phyloP scores from a whole-genome alignment of 2,888 invertebrate genomes.

The Panopea generosa region DNA sequence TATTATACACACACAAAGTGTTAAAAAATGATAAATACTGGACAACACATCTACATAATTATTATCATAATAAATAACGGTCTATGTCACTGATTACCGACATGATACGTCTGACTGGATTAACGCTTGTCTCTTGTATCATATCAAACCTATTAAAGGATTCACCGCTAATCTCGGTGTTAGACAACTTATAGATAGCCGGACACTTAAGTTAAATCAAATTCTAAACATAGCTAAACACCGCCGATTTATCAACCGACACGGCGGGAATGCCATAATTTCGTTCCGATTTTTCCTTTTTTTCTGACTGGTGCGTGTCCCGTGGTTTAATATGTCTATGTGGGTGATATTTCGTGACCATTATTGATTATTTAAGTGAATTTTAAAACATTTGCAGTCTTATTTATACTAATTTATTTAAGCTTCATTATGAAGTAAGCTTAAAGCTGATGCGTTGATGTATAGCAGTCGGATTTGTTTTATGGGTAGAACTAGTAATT shows the following conservation, averaged over 20 bases:
- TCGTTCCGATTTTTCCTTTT: not conserved
- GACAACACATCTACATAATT: no score
- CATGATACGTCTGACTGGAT: constrained; percentile 40
- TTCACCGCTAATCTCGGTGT: constrained; percentile 49
- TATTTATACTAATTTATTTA: no score
- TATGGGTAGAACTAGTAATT: no score
- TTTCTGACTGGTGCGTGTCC: constrained; percentile 10
- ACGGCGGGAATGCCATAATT: not conserved
- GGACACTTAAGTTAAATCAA: constrained; percentile 49
- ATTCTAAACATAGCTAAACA: constrained; percentile 27
- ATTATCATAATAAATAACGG: not conserved
- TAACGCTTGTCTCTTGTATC: constrained; percentile 35
- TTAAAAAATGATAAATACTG: no score
- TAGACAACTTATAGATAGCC: constrained; percentile 49
- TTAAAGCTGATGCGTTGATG: no score
- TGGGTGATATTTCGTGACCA: not conserved
- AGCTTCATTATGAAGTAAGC: no score
- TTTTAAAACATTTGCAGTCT: no score
- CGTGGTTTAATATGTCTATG: constrained; percentile 1
- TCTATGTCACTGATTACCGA: constrained; percentile 26
- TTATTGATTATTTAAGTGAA: not conserved
- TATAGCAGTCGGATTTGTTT: no score
- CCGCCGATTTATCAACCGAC: constrained; percentile 29
- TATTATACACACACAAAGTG: no score
- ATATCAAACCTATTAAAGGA: constrained; percentile 59